These are phyloP conservation scores for Lymantria monacha DNA, from an alignment of 2,888 invertebrate genomes.

Conservation along the genomic window DNA sequence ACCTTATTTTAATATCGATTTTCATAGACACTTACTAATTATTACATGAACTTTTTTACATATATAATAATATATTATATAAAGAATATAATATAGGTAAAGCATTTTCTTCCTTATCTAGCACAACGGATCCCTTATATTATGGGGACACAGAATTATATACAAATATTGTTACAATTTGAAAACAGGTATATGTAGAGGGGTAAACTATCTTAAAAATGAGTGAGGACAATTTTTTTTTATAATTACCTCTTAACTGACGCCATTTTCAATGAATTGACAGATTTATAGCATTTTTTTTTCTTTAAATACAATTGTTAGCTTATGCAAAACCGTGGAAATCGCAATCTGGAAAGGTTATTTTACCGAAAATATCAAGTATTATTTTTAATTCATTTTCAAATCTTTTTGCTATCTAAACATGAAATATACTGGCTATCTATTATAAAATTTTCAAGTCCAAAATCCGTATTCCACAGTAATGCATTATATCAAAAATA, in stretches of 20 bases:
- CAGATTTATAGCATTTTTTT: slow-evolving; percentile 59
- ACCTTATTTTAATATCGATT: slow-evolving; percentile 45
- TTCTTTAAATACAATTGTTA: slow-evolving; percentile 43
- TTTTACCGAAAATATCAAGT: slow-evolving; percentile 17
- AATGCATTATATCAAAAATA: slow-evolving; percentile 69
- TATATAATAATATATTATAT: slow-evolving; percentile 79
- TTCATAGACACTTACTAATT: slow-evolving; percentile 77
- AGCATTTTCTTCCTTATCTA: slow-evolving; percentile 76
- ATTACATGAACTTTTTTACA: slow-evolving; percentile 75
- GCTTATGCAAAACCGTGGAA: slow-evolving; percentile 56
- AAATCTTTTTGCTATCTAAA: slow-evolving; percentile 20
- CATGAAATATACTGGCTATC: slow-evolving; percentile 16
- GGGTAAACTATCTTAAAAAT: slow-evolving; percentile 59
- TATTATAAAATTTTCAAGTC: slow-evolving; percentile 21
- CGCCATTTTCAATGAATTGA: slow-evolving; percentile 77
- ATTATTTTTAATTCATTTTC: slow-evolving; percentile 3
- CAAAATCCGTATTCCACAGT: slow-evolving; percentile 46
- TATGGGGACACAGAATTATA: slow-evolving; percentile 70
- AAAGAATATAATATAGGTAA: slow-evolving; percentile 81
- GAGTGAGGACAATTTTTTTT: slow-evolving; percentile 53
- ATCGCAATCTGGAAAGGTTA: slow-evolving; percentile 25
- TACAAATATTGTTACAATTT: slow-evolving; percentile 62
- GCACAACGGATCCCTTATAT: slow-evolving; percentile 74
- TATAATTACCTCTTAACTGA: slow-evolving; percentile 67
- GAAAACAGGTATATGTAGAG: slow-evolving; percentile 63